These are phyloP conservation scores for Zaprionus ghesquierei DNA, from an alignment of 1,140 invertebrate species.

Conservation along the genomic window DNA sequence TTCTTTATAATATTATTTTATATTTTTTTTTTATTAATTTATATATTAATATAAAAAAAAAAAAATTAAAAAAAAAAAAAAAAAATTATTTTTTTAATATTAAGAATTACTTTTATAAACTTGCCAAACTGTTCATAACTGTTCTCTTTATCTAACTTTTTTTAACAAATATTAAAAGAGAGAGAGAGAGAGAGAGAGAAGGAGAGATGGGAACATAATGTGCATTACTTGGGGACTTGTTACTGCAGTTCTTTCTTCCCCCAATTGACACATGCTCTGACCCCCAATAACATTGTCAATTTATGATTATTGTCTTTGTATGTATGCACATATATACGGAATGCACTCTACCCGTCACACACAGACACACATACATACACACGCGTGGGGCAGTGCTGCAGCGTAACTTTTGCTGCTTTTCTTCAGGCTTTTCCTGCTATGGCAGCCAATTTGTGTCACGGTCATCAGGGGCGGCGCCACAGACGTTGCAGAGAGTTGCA, in stretches of 20 bases:
- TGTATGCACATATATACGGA: constrained; percentile 1
- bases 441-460: constrained; percentile 66
- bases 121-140: background rate
- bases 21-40: too few relatives aligned
- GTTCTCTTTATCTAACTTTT: background rate
- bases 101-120: too few relatives aligned
- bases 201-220: background rate
- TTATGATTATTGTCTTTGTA: constrained; percentile 68
- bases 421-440: constrained; percentile 32
- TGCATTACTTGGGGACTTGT: background rate
- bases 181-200: background rate
- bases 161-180: background rate
- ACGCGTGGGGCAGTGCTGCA: background rate
- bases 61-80: too few relatives aligned
- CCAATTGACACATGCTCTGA: constrained; percentile 37
- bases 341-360: background rate
- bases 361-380: background rate
- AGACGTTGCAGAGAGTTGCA: background rate
- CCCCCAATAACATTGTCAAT: constrained; percentile 31
- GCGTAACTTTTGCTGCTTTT: background rate
- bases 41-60: too few relatives aligned
- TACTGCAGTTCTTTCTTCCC: background rate
- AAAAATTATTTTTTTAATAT: too few relatives aligned
- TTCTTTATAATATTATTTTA: too few relatives aligned
- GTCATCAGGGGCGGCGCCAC: constrained; percentile 32